Base-by-base conservation (phyloP, 2,113 vertebrate genomes). In the Podiceps cristatus region DNA sequence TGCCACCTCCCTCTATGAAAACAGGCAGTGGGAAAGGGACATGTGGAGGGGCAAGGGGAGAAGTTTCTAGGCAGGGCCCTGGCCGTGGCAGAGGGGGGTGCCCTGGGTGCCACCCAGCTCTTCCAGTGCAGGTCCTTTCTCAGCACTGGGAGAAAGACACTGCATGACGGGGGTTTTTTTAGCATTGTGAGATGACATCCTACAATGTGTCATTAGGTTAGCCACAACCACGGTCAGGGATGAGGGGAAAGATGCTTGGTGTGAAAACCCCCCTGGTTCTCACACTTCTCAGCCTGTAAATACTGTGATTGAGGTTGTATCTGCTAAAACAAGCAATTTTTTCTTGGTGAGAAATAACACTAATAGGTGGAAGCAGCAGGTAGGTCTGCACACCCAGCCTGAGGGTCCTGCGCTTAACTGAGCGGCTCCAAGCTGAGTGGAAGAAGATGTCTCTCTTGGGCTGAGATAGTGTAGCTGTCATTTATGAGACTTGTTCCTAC, bases 21-120 rank as follows among this genome's bases (percentile, higher is more conserved):
- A 74, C 2, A 0, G 1, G 40, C 4, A 4, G n/a, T 19, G 44
- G 67, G 17, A 90, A n/a, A 27, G 16, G 4, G 20, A 20, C 56
- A 82, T 18, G 69, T 0, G 1, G 33, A 52, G 9, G 20, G 17
- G 4, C 11, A 29, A 66, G 22, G 42, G 42, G 11, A 72, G 24
- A 78, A 37, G 15, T 63, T 88, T 83, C 22, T 40, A 37, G 18
- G 20, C 24, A 83, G 35, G 15, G n/a, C 25, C 75, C n/a, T 47
- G 52, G 11, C 42, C 3, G 13, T 14, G 8, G 40, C 52, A 82
- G 23, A 15, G 24, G 47, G 15, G 9, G n/a, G 50, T 69, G 15
- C 13, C 28, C 27, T 42, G 55, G 15, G 42, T 47, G 10, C 6
- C n/a, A 62, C 8, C 5, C 58, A 58, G n/a, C 18, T 62, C 27